Base-by-base conservation (phyloP, 2,888 invertebrate genomes). In the Cantharis nigra region DNA sequence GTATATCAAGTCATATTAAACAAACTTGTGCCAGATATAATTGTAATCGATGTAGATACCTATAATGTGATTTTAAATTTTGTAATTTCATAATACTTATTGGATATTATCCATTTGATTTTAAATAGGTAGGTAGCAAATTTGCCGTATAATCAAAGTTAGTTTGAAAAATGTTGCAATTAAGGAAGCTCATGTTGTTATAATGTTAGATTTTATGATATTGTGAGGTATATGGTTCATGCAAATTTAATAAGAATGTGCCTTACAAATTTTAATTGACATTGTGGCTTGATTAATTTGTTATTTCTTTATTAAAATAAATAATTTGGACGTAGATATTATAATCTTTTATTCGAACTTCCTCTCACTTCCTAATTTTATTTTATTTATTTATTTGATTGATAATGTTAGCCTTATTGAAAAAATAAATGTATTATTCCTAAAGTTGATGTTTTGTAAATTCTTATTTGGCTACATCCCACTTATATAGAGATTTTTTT, bases 231-330 rank as follows among this genome's bases (percentile, higher is more conserved):
- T 49, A 49, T 49, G 49, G 49, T 49, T 49, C 33, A 49, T 49
- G 7, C 49, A 49, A 69, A 64, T 74, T 69, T 70, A 70, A 63
- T 63, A 69, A 30, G 71, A 71, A 74, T 74, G 77, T 77, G 77
- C 77, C 77, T 77, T 77, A 77, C 71, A 74, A 71, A 67, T 77
- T 77, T 71, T 72, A 14, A 62, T 73, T 71, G 71, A 69, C 69
- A 72, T 67, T 75, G 67, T n/a, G 65, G 33, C 62, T 33, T 62
- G 62, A 77, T 65, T 70, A 74, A 69, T 77, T 64, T 74, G 71
- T 71, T 77, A 74, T 67, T 77, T 71, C 74, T 77, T 71, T 78
- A 78, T 75, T 75, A 70, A n/a, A 78, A 75, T 75, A 78, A 75
- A 78, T 65, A 9, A 64, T 74, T 71, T 78, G 18, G 63, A 75